Percentiles rank a stretch among this genome's conserved stretches.
These are phyloP conservation scores for Drosophila fuyamai DNA, from an alignment of 1,140 invertebrate genomes.

Conservation along the genomic window DNA sequence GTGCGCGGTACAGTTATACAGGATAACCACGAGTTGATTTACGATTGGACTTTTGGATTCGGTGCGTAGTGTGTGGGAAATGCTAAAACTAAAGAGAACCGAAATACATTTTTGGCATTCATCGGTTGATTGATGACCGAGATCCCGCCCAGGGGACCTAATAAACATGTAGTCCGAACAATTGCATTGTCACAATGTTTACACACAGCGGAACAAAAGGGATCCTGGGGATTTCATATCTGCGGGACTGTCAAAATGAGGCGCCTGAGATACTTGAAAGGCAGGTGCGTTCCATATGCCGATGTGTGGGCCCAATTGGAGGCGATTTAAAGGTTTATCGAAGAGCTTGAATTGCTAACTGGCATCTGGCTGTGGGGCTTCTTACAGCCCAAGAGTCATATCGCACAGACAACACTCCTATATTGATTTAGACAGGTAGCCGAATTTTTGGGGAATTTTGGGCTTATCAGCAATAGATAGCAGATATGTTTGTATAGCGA, in stretches of 20 bases:
- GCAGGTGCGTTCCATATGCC: conserved; percentile 13
- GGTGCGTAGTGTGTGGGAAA: conserved; percentile 1
- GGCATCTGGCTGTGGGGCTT: conserved; percentile 6
- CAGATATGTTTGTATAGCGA: not conserved
- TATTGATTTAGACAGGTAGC: conserved; percentile 60
- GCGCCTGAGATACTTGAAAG: conserved; percentile 18
- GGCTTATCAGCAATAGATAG: conserved; percentile 55
- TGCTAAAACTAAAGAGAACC: conserved; percentile 7
- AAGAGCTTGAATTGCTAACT: conserved; percentile 22
- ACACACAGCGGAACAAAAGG: conserved; percentile 13
- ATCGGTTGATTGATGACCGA: conserved; percentile 58
- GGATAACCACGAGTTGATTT: conserved; percentile 47
- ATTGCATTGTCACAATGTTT: conserved; percentile 49
- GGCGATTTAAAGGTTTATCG: conserved; percentile 38
- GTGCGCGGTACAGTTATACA: conserved; percentile 38
- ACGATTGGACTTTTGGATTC: conserved; percentile 37
- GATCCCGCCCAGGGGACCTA: conserved; percentile 61
- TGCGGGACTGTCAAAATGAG: conserved; percentile 36
- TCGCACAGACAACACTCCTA: conserved; percentile 27
- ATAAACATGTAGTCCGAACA: conserved; percentile 62
- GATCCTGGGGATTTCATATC: conserved; percentile 17
- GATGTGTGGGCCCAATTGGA: conserved; percentile 44
- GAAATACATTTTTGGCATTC: conserved; percentile 16
- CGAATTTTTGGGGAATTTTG: conserved; percentile 44
- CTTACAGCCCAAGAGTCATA: conserved; percentile 1